Evolutionary conservation across 2,888 invertebrate species (phyloP).

Genomic region (Ochropleura leucogaster): DNA sequence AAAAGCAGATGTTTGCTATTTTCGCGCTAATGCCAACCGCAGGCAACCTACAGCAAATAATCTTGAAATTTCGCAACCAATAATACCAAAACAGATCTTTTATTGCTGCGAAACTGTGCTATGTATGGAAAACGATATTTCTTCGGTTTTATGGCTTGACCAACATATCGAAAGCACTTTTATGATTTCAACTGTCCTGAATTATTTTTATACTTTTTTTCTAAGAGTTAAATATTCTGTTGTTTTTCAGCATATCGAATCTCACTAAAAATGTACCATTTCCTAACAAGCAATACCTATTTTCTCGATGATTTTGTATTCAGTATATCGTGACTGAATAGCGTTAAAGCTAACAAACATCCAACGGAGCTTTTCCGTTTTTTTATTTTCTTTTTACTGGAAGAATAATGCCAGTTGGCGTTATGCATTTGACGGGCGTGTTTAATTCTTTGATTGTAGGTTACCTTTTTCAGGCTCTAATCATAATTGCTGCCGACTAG

Average conservation of each 20-base stretch:
- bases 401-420: conserved; percentile 63
- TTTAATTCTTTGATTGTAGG: not conserved
- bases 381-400: conserved; percentile 61
- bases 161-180: conserved; percentile 28
- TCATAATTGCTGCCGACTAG: too few species aligned
- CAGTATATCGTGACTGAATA: conserved; percentile 64
- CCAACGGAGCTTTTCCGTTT: conserved; percentile 65
- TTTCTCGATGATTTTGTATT: conserved; percentile 34
- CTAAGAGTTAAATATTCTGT: not conserved
- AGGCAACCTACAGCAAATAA: conserved; percentile 41
- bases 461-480: not conserved
- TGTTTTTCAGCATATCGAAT: not conserved
- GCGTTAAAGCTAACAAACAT: conserved; percentile 63
- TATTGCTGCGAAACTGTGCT: conserved; percentile 26
- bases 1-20: conserved; percentile 66
- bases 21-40: conserved; percentile 67
- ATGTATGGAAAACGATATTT: conserved; percentile 24
- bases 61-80: conserved; percentile 25
- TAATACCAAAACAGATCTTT: conserved; percentile 34
- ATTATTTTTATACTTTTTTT: not conserved
- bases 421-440: conserved; percentile 35
- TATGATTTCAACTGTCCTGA: conserved; percentile 12
- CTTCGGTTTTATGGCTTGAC: conserved; percentile 37
- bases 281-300: conserved; percentile 14
- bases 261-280: not conserved